Conservation (phyloP, 2,888 invertebrate species). For the Euplagia quadripunctaria region DNA sequence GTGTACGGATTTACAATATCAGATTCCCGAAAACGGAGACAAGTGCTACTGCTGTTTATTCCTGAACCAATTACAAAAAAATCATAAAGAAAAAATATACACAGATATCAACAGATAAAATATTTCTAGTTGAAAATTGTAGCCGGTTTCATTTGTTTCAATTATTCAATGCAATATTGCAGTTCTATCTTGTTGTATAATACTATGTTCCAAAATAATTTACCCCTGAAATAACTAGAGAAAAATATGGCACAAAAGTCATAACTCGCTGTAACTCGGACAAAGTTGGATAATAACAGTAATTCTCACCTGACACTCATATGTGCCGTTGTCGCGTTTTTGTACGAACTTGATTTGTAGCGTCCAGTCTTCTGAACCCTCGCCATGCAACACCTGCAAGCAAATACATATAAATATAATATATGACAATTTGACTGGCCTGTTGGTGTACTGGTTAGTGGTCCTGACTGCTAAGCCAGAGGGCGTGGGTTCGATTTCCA, state of each 20-base stretch:
- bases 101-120: background rate
- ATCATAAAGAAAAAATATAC: too few species aligned
- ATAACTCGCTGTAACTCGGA: conserved; percentile 8
- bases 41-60: background rate
- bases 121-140: background rate
- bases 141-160: background rate
- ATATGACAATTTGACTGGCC: too few species aligned
- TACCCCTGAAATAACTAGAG: background rate
- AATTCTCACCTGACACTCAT: conserved; percentile 94
- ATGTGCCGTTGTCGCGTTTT: conserved; percentile 96
- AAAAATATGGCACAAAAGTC: conserved; percentile 1
- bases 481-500: too few species aligned
- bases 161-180: background rate
- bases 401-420: background rate
- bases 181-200: background rate
- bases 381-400: conserved; percentile 91
- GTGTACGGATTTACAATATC: background rate
- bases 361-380: conserved; percentile 97
- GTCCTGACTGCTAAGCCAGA: too few species aligned
- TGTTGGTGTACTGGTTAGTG: too few species aligned
- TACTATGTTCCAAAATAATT: background rate
- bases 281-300: conserved; percentile 19
- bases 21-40: background rate
- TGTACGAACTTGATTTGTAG: conserved; percentile 98
- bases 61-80: too few species aligned